phyloP scores from a whole-genome alignment of 2,888 invertebrate species.

The Lymantria dispar region DNA sequence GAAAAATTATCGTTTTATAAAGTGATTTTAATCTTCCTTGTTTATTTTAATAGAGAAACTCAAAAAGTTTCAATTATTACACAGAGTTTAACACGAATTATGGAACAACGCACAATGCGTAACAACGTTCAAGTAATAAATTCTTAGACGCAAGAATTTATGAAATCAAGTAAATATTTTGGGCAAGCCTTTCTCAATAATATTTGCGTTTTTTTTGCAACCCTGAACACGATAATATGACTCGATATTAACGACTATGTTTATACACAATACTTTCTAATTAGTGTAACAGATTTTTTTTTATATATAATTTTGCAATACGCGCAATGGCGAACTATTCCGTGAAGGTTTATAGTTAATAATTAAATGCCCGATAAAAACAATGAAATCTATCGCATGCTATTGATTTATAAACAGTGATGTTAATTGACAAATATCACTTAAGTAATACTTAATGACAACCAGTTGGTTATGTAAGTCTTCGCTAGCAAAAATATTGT shows the following conservation, averaged over 20 bases:
- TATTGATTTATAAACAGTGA: constrained; percentile 6
- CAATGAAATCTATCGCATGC: constrained; percentile 17
- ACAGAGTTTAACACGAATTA: constrained; percentile 15
- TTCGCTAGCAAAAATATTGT: constrained; percentile 49
- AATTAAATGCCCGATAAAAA: constrained; percentile 12
- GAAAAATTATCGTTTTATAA: no score
- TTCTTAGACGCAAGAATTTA: constrained; percentile 33
- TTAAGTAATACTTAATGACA: constrained; percentile 29
- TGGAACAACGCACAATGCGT: constrained; percentile 37
- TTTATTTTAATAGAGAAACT: neutral
- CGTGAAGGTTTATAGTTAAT: constrained; percentile 7
- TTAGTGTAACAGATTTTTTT: constrained; percentile 11
- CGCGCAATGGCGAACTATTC: neutral
- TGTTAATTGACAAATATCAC: constrained; percentile 34
- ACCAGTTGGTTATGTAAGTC: constrained; percentile 52
- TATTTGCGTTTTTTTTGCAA: constrained; percentile 39
- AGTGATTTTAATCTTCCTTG: no score
- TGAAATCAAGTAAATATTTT: constrained; percentile 42
- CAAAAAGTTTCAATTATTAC: constrained; percentile 10
- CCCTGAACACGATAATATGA: constrained; percentile 39
- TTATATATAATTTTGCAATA: constrained; percentile 11
- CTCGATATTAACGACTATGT: constrained; percentile 19
- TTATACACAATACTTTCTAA: constrained; percentile 31
- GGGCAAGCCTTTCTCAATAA: constrained; percentile 45
- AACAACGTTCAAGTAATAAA: constrained; percentile 26